Evolutionary conservation across 2,888 invertebrate genomes (phyloP), one percentile per base, ranked within the genome.

Genomic region (Helobdella robusta): DNA sequence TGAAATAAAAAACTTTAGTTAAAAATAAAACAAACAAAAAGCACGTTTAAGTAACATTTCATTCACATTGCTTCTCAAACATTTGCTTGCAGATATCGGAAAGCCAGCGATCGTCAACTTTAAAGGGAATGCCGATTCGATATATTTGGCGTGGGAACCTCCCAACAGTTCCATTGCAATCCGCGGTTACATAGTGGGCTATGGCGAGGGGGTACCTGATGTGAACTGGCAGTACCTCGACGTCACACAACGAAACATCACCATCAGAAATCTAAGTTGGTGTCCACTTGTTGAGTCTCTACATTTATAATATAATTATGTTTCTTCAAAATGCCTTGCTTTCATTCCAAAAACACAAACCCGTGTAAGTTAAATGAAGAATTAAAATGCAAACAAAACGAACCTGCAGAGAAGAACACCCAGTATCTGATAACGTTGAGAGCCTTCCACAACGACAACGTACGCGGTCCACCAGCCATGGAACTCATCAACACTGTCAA

Each of bases 201-300:
- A 71, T 59, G 70, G 71, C 8, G 71, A 71, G 56, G 71, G 70
- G 6, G 71, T 71, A 0, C 71, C 71, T 20, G 71, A 71, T 44
- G 70, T 71, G 46, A 70, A 71, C 67, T 71, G 71, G 71, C 67
- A 69, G 52, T 71, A 71, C 44, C 67, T 71, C n/a, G 68, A 68
- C 15, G 69, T 64, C 2, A 50, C 64, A 58, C 56, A 58, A n/a
- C 58, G 68, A 6, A 70, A 68, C 66, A 66, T 71, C 60, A 71
- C 70, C 67, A 70, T 71, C 64, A 68, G 52, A 25, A 69, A 69
- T 30, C 66, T 71, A n/a, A 71, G 71, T 71, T 59, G 48, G 66
- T 30, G n/a, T 8, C 28, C 6, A n/a, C 23, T 40, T 8, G 11
- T 40, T 40, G 11, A n/a, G 11, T 40, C 44, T 15, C 11, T 40